Evolutionary conservation across 2,797 vertebrate species (phyloP).

Genomic region (Rhabdophis nuchalis): DNA sequence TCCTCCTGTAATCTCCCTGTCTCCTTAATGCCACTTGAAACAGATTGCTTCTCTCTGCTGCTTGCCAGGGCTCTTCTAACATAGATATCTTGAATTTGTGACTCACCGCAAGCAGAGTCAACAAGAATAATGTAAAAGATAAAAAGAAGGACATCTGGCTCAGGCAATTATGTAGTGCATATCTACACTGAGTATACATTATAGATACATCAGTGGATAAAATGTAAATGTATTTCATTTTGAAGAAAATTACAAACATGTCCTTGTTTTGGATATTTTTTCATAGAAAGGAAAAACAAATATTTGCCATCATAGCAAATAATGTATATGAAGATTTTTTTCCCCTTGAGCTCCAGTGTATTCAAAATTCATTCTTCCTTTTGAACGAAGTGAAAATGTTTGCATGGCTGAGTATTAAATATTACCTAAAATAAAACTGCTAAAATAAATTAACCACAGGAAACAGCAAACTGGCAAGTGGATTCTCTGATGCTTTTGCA

Average conservation of each 20-base stretch:
- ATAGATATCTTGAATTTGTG: neutral
- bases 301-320: neutral
- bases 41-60: neutral
- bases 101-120: neutral
- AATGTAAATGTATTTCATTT: neutral
- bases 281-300: neutral
- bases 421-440: constrained; percentile 22
- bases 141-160: neutral
- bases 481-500: neutral
- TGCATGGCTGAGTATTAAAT: constrained; percentile 20
- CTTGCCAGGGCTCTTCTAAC: neutral
- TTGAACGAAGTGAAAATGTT: constrained; percentile 20
- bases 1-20: neutral
- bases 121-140: neutral
- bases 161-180: neutral
- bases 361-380: constrained; percentile 12
- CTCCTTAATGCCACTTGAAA: neutral
- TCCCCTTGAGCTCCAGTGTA: neutral
- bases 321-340: neutral
- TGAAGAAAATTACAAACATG: neutral
- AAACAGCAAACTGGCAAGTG: neutral
- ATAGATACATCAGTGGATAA: neutral
- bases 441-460: constrained; percentile 20
- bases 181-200: neutral
- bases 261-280: neutral